Evolutionary conservation across 2,888 invertebrate genomes (phyloP).

Genomic region (Cepaea hortensis): DNA sequence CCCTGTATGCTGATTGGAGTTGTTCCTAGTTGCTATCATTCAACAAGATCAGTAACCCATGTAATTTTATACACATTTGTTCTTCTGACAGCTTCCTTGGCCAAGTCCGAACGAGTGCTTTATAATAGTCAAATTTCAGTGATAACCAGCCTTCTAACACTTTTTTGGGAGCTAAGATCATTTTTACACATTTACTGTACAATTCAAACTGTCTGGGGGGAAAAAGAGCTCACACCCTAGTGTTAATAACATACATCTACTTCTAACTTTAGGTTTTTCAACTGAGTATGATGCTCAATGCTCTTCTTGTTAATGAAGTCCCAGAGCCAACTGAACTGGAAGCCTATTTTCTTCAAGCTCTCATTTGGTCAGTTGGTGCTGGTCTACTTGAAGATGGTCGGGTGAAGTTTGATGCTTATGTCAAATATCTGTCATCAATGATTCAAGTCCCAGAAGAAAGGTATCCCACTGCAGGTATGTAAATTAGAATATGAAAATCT

Average conservation of each 20-base stretch:
- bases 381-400: constrained; percentile 84
- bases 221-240: not conserved
- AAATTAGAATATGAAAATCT: not conserved
- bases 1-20: no score
- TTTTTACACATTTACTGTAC: no score
- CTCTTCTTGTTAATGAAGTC: constrained; percentile 78
- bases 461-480: constrained; percentile 67
- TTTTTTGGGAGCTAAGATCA: no score
- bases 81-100: no score
- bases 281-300: constrained; percentile 87
- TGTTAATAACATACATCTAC: not conserved
- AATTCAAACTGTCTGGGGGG: not conserved
- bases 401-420: constrained; percentile 85
- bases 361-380: constrained; percentile 91
- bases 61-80: no score
- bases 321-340: constrained; percentile 80
- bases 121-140: no score
- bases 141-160: no score
- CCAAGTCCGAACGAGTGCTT: no score
- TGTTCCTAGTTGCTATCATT: no score
- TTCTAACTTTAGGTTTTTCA: constrained; percentile 82
- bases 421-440: constrained; percentile 84
- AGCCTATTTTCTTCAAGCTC: constrained; percentile 84
- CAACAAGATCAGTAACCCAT: no score
- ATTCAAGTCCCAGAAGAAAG: constrained; percentile 82